phyloP scores from a whole-genome alignment of 2,797 vertebrate species.

The Oreonectes daqikongensis region DNA sequence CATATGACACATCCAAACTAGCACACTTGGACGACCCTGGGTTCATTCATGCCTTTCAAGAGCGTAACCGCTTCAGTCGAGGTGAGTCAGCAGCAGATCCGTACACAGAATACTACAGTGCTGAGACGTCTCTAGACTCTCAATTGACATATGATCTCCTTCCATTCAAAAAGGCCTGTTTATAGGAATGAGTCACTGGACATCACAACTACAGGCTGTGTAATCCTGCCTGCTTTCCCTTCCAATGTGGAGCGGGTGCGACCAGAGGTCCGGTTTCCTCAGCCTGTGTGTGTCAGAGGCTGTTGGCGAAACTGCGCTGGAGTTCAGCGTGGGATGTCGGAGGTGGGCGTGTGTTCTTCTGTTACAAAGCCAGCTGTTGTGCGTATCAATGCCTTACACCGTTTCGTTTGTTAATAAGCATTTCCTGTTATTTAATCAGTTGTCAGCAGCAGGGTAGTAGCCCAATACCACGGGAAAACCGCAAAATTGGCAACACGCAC shows the following conservation, averaged over 20 bases:
- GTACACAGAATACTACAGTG: neutral
- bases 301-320: slow-evolving; percentile 11
- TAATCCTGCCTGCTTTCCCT: slow-evolving; percentile 38
- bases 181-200: slow-evolving; percentile 57
- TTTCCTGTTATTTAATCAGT: no score
- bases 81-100: slow-evolving; percentile 43
- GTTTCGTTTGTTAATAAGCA: no score
- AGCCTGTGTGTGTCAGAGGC: slow-evolving; percentile 33
- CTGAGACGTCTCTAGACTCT: slow-evolving; percentile 13
- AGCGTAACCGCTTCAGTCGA: neutral
- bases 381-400: no score
- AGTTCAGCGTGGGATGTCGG: slow-evolving; percentile 19
- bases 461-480: no score
- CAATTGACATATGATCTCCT: slow-evolving; percentile 47
- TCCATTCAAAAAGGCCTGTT: slow-evolving; percentile 38
- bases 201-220: slow-evolving; percentile 55
- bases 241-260: slow-evolving; percentile 45
- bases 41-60: slow-evolving; percentile 22
- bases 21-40: slow-evolving; percentile 9
- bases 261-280: slow-evolving; percentile 56
- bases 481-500: no score
- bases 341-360: slow-evolving; percentile 32
- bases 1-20: neutral
- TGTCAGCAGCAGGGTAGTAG: no score
- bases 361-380: neutral